phyloP scores from a whole-genome alignment of 1,140 invertebrate genomes.

The Papilio polyxenes region DNA sequence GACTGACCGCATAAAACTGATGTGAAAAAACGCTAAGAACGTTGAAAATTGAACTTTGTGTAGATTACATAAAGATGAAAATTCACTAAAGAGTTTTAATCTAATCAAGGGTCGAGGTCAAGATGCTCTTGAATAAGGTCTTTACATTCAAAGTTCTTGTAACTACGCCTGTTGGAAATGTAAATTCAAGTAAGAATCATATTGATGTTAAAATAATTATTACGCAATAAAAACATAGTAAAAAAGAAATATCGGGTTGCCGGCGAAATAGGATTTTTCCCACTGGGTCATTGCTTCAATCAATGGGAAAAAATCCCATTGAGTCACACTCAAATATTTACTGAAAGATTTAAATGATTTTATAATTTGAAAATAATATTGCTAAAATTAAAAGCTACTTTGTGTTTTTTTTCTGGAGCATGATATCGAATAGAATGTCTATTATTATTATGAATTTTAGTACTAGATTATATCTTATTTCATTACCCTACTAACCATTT shows the following conservation, averaged over 20 bases:
- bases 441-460: too few species aligned
- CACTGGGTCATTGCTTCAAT: too few species aligned
- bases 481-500: too few species aligned
- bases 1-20: conserved; percentile 15
- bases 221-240: not conserved
- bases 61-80: not conserved
- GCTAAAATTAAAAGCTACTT: too few species aligned
- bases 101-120: conserved; percentile 18
- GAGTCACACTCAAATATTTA: not conserved
- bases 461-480: too few species aligned
- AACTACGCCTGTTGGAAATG: not conserved
- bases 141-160: conserved; percentile 16
- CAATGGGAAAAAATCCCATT: too few species aligned
- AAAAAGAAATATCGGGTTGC: not conserved
- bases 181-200: conserved; percentile 1
- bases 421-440: too few species aligned
- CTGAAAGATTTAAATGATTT: too few species aligned
- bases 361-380: too few species aligned
- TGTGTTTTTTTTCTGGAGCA: too few species aligned
- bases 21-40: not conserved
- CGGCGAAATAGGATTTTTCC: not conserved
- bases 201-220: conserved; percentile 2
- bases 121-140: conserved; percentile 11
- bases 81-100: not conserved
- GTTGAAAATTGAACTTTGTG: not conserved